phyloP scores from a whole-genome alignment of 2,113 vertebrate genomes.

The Ploceus nigricollis region DNA sequence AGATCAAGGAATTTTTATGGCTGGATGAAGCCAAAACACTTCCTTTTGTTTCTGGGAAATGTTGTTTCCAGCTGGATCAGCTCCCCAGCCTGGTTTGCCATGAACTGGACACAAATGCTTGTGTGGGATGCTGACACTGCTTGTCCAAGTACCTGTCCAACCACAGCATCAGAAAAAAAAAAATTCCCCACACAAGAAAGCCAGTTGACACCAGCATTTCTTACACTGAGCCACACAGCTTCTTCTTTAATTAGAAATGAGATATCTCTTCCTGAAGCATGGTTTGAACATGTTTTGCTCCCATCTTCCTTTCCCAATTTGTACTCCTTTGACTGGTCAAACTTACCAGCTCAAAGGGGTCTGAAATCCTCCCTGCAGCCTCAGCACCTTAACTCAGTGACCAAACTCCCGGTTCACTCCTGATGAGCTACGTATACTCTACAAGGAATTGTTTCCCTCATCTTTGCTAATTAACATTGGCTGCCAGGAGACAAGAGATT shows the following conservation, averaged over 20 bases:
- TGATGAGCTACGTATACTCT: neutral
- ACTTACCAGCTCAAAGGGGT: neutral
- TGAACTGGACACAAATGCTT: neutral
- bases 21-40: neutral
- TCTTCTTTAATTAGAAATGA: neutral
- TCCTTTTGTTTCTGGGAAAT: neutral
- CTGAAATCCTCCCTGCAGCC: neutral
- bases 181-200: neutral
- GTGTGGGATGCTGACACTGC: neutral
- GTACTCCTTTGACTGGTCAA: neutral
- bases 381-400: neutral
- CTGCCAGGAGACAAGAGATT: neutral
- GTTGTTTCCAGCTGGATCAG: neutral
- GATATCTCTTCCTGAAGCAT: neutral
- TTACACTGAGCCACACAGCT: neutral
- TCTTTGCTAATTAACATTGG: neutral
- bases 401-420: neutral
- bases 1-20: neutral
- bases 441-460: neutral
- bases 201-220: neutral
- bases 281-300: neutral
- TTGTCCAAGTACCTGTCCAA: neutral
- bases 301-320: neutral
- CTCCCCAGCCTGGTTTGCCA: neutral
- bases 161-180: rapidly evolving